Base-by-base conservation (phyloP, 37 sponge, comb jelly and placozoan genomes). In the Tethya wilhelma region DNA sequence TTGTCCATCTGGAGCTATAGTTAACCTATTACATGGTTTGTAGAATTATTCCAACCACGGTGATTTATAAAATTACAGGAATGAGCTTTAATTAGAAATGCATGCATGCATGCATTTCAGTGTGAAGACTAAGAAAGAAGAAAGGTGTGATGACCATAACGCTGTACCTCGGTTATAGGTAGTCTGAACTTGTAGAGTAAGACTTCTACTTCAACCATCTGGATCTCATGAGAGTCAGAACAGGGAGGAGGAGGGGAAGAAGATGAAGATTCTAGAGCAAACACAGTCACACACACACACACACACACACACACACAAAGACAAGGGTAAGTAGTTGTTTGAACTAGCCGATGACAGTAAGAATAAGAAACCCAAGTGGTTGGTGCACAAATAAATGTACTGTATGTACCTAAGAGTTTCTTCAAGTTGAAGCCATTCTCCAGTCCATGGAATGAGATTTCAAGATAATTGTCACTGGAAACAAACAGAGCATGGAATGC, bases 131-230 rank as follows among this genome's bases (percentile, higher is more conserved):
- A n/a, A n/a, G n/a, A n/a, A n/a, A n/a, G n/a, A n/a, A n/a, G 60
- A 9, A 75, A 38, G 32, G 55, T 8, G 58, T 44, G 75, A 44
- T 8, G 57, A 75, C 25, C 25, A 26, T 60, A 60, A 26, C 63
- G 14, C n/a, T 60, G 23, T 19, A 60, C 23, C n/a, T 60, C 66
- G 38, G 75, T 33, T 19, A 69, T 32, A 36, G 79, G 80, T 42
- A 80, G 80, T 31, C 62, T 71, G 74, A 78, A 86, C 11, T 38
- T 38, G 56, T 60, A 86, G 57, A 86, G 75, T 23, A 86, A 58
- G 17, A 79, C 69, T 37, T 86, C 87, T 9, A 86, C 74, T 31
- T 79, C 74, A 67, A 86, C 66, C 25, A 44, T 45, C 23, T 67
- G 73, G 56, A 26, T 6, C 4, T 38, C 63, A 60, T 60, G 69